Conservation (phyloP, 2,888 invertebrate genomes). For the Pseudeuparius sepicola region DNA sequence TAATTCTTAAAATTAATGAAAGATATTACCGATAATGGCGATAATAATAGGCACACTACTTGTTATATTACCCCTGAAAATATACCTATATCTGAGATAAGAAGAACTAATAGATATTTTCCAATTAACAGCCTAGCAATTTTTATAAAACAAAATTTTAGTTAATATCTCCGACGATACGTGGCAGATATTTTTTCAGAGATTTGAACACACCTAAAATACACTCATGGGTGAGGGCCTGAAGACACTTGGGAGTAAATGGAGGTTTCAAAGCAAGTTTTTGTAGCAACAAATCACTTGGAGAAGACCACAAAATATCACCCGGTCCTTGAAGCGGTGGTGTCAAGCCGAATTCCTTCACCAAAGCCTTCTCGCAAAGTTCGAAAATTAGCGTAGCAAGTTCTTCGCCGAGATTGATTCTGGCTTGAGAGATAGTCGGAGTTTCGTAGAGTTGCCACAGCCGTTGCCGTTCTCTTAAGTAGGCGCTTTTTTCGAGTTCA, state of each 20-base stretch:
- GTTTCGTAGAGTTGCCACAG: constrained; percentile 25
- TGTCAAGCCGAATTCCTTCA: constrained; percentile 31
- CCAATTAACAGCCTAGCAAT: no score
- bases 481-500: constrained; percentile 25
- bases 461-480: constrained; percentile 26
- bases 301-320: constrained; percentile 38
- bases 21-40: no score
- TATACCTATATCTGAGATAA: no score
- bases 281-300: constrained; percentile 38
- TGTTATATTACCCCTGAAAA: no score
- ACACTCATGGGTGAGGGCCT: constrained; percentile 38
- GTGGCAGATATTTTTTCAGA: no score
- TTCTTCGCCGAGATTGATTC: constrained; percentile 30
- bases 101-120: not conserved
- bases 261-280: constrained; percentile 38
- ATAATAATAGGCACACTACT: no score
- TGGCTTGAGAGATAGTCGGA: constrained; percentile 36
- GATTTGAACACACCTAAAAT: constrained; percentile 36
- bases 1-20: no score
- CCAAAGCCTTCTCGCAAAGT: constrained; percentile 29
- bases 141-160: no score
- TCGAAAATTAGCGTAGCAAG: constrained; percentile 34
- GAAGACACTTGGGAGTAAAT: constrained; percentile 34
- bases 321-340: constrained; percentile 35
- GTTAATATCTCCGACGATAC: no score